Evolutionary conservation across 2,797 vertebrate genomes (phyloP).

Genomic region (Cirrhinus molitorella): DNA sequence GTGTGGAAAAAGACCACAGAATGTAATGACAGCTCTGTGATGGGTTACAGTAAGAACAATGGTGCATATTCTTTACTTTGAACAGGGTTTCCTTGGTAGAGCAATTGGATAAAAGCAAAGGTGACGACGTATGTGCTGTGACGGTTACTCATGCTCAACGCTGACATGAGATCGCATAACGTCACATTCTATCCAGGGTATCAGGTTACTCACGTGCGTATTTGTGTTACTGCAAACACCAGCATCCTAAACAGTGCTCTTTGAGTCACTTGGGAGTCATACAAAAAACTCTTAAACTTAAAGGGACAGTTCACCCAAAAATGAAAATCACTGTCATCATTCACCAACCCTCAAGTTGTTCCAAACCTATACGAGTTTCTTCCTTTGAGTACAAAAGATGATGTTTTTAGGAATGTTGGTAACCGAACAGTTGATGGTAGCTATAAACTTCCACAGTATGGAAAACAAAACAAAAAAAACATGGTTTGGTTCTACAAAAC

Average conservation of each 20-base stretch:
- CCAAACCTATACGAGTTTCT: neutral
- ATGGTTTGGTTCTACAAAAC: neutral
- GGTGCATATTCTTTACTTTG: neutral
- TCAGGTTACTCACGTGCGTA: constrained; percentile 30
- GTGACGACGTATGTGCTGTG: constrained; percentile 18
- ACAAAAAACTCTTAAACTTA: neutral
- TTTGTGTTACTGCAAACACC: constrained; percentile 12
- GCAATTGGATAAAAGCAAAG: constrained; percentile 4
- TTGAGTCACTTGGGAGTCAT: neutral
- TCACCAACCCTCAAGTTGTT: neutral
- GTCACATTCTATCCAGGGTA: constrained; percentile 34
- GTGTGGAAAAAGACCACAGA: constrained; percentile 10
- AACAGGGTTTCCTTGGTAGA: neutral
- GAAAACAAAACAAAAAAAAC: no score
- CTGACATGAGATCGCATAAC: constrained; percentile 26
- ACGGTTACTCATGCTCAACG: constrained; percentile 20
- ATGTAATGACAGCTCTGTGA: constrained; percentile 10
- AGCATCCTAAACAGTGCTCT: neutral
- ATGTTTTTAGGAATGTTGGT: neutral
- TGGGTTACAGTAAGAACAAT: constrained; percentile 34
- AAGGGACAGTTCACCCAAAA: neutral
- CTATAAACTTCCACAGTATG: neutral
- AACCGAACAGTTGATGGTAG: neutral
- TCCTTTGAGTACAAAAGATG: neutral
- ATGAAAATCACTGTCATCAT: no score